A percentile compares a stretch with the other conserved stretches of the same genome.
These are phyloP conservation scores for Helleia helle DNA, from an alignment of 2,888 invertebrate genomes.

Conservation along the genomic window DNA sequence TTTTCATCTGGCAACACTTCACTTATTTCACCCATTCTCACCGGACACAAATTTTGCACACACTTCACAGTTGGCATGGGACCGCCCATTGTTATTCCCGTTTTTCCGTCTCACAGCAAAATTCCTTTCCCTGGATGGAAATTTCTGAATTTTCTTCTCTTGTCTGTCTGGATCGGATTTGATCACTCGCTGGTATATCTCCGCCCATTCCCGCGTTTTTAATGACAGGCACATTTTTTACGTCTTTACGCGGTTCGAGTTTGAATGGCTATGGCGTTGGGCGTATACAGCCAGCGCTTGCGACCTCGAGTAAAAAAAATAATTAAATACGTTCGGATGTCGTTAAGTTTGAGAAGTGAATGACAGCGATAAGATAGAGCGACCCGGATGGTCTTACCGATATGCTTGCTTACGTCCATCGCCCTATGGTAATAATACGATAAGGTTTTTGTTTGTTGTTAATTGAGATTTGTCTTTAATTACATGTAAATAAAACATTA, in stretches of 20 bases:
- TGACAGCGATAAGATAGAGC: slow-evolving; percentile 18
- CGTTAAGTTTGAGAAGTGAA: slow-evolving; percentile 27
- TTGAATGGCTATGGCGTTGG: slow-evolving; percentile 27
- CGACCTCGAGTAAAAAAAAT: slow-evolving; percentile 39
- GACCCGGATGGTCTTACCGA: slow-evolving; percentile 15
- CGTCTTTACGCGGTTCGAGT: slow-evolving; percentile 21
- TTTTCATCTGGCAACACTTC: slow-evolving; percentile 4
- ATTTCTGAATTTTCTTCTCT: slow-evolving; percentile 68
- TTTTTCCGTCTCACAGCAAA: slow-evolving; percentile 77
- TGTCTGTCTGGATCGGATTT: slow-evolving; percentile 36
- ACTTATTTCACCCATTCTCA: slow-evolving; percentile 39
- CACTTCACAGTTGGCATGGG: slow-evolving; percentile 53
- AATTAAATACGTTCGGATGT: slow-evolving; percentile 30
- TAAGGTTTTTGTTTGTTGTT: no score
- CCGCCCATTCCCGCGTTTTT: slow-evolving; percentile 57
- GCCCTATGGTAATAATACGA: background rate
- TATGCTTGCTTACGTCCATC: slow-evolving; percentile 14
- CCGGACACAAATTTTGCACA: slow-evolving; percentile 51
- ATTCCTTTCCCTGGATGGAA: slow-evolving; percentile 80
- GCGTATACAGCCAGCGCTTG: slow-evolving; percentile 32
- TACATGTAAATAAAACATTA: no score
- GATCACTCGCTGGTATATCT: slow-evolving; percentile 46
- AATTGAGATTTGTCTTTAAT: no score
- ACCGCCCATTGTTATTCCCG: slow-evolving; percentile 49
- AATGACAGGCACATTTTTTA: slow-evolving; percentile 56